These are phyloP conservation scores for Brassicogethes aeneus DNA, from an alignment of 2,888 invertebrate species.

Conservation along the genomic window DNA sequence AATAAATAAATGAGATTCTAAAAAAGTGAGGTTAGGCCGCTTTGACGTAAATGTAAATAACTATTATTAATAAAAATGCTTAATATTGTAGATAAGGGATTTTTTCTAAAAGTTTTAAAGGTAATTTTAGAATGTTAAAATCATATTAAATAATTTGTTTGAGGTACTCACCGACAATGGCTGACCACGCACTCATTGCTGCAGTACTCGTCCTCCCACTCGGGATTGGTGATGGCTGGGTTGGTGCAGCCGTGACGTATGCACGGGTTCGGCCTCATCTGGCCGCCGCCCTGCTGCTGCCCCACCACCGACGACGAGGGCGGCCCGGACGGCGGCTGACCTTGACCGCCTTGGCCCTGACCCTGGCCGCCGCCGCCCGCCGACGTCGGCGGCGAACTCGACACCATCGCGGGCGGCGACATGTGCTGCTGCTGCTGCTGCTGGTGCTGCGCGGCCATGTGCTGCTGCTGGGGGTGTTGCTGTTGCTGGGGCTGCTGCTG, in stretches of 20 bases:
- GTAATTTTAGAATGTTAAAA: neutral
- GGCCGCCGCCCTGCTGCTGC: constrained; percentile 35
- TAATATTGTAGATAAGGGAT: too few species aligned
- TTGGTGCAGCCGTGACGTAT: constrained; percentile 87
- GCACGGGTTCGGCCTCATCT: constrained; percentile 50
- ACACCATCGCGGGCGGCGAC: constrained; percentile 40
- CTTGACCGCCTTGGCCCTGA: constrained; percentile 30
- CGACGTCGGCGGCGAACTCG: constrained; percentile 46
- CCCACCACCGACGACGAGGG: constrained; percentile 39
- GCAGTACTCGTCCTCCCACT: constrained; percentile 97
- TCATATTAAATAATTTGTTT: neutral
- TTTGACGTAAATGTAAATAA: too few species aligned
- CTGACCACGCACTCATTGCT: constrained; percentile 94
- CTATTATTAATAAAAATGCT: too few species aligned
- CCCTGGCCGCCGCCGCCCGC: too few species aligned
- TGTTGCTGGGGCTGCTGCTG: constrained; percentile 29
- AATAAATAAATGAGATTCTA: too few species aligned
- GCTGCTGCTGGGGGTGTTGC: constrained; percentile 15
- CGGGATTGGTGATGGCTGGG: constrained; percentile 80
- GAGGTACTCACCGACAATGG: constrained; percentile 69
- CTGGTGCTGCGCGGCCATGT: too few species aligned
- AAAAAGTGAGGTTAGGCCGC: too few species aligned
- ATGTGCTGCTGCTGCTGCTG: constrained; percentile 34
- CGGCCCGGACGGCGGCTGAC: constrained; percentile 36
- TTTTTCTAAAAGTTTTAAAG: too few species aligned